These are phyloP conservation scores for Brachypterus glaber DNA, from an alignment of 2,888 invertebrate species.

Conservation along the genomic window DNA sequence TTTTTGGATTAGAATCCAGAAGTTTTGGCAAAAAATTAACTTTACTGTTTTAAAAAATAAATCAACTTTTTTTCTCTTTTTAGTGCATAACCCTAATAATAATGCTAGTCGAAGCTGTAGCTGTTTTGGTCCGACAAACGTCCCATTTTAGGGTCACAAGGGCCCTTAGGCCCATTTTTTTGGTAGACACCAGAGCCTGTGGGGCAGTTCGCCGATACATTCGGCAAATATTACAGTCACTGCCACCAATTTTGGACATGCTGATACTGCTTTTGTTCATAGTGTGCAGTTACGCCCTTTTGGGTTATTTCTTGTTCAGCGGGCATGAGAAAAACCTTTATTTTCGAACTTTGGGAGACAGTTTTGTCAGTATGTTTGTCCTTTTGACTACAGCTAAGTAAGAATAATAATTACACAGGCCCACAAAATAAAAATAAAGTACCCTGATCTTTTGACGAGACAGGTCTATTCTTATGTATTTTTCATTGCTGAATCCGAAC, in stretches of 20 bases:
- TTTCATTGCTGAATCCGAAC: too few relatives aligned
- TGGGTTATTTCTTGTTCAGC: constrained; percentile 76
- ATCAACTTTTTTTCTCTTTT: constrained; percentile 28
- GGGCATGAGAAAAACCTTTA: constrained; percentile 63
- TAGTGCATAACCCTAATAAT: constrained; percentile 66
- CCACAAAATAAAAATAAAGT: too few relatives aligned
- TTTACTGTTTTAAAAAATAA: too few relatives aligned
- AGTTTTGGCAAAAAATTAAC: too few relatives aligned
- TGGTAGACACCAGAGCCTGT: constrained; percentile 77
- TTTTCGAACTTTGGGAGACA: constrained; percentile 68
- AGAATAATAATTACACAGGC: constrained; percentile 42
- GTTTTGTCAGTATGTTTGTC: constrained; percentile 82
- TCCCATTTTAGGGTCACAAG: constrained; percentile 82
- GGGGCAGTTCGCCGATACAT: constrained; percentile 69
- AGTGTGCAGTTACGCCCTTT: constrained; percentile 70
- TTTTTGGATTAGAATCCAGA: too few relatives aligned
- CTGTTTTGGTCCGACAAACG: constrained; percentile 68
- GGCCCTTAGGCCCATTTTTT: constrained; percentile 77
- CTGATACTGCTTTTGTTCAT: constrained; percentile 74
- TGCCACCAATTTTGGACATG: constrained; percentile 85
- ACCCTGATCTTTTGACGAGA: too few relatives aligned
- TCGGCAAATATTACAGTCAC: constrained; percentile 70
- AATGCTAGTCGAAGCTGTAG: constrained; percentile 75
- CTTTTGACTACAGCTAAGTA: constrained; percentile 87
- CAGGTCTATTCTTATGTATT: too few relatives aligned